A percentile compares a stretch with the other conserved stretches of the same genome.
Conservation (phyloP, 2,888 invertebrate genomes). For the Magallana nippona region DNA sequence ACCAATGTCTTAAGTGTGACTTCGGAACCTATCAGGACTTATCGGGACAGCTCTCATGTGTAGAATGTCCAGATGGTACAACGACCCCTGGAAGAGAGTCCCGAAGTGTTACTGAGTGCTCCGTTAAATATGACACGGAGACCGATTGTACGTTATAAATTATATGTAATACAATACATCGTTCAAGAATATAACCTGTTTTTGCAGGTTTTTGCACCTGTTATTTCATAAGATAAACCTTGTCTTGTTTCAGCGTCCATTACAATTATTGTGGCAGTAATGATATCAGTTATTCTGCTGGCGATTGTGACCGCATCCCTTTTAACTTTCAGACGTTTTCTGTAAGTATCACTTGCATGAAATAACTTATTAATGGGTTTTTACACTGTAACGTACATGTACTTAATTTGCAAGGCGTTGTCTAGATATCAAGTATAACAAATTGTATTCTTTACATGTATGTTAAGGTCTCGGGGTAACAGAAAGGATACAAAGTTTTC, state of each 20-base stretch:
- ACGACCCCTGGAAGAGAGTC: conserved; percentile 50
- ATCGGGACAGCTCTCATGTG: conserved; percentile 48
- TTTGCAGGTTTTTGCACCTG: background rate
- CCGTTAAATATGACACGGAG: conserved; percentile 18
- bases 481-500: background rate
- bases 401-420: background rate
- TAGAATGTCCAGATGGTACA: conserved; percentile 53
- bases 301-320: background rate
- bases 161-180: too few species aligned
- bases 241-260: background rate
- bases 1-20: conserved; percentile 51
- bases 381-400: too few species aligned
- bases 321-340: background rate
- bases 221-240: background rate
- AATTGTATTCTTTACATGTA: too few species aligned
- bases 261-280: background rate
- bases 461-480: background rate
- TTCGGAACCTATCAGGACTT: conserved; percentile 51
- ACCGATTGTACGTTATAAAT: background rate
- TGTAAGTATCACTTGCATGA: background rate
- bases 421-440: too few species aligned
- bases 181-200: too few species aligned
- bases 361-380: background rate
- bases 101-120: conserved; percentile 28
- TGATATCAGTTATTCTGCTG: background rate